phyloP scores from a whole-genome alignment of 1,140 invertebrate species.

The Mycetomoellerius zeteki region DNA sequence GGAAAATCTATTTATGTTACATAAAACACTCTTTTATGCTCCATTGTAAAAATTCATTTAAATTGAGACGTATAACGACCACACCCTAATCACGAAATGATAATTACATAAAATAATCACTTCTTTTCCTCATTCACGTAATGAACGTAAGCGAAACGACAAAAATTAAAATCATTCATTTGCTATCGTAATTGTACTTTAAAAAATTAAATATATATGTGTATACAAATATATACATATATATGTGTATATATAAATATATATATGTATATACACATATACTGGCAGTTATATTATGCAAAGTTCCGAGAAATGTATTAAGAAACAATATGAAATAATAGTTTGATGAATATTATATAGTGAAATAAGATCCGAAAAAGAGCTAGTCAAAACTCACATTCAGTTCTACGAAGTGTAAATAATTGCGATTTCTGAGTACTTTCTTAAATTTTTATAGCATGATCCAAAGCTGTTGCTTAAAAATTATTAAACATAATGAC shows the following conservation, averaged over 20 bases:
- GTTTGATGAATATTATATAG: not conserved
- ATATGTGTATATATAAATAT: too few species aligned
- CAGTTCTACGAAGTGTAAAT: not conserved
- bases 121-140: slow-evolving; percentile 25
- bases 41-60: slow-evolving; percentile 7
- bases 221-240: too few species aligned
- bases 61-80: slow-evolving; percentile 20
- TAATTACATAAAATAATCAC: slow-evolving; percentile 11
- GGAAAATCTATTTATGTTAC: slow-evolving; percentile 55
- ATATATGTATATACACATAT: not conserved
- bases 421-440: not conserved
- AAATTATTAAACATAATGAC: not conserved
- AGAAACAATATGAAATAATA: slow-evolving; percentile 28
- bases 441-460: slow-evolving; percentile 10
- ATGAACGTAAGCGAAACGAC: not conserved
- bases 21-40: slow-evolving; percentile 43
- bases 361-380: slow-evolving; percentile 6
- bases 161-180: slow-evolving; percentile 27
- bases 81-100: not conserved
- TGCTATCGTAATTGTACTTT: not conserved
- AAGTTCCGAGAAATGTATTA: not conserved
- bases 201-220: not conserved
- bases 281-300: slow-evolving; percentile 2
- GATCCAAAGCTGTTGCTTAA: not conserved
- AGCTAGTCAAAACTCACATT: slow-evolving; percentile 1